Evolutionary conservation across 23 tunicate species (phyloP).

Genomic region (Trididemnum clinides): DNA sequence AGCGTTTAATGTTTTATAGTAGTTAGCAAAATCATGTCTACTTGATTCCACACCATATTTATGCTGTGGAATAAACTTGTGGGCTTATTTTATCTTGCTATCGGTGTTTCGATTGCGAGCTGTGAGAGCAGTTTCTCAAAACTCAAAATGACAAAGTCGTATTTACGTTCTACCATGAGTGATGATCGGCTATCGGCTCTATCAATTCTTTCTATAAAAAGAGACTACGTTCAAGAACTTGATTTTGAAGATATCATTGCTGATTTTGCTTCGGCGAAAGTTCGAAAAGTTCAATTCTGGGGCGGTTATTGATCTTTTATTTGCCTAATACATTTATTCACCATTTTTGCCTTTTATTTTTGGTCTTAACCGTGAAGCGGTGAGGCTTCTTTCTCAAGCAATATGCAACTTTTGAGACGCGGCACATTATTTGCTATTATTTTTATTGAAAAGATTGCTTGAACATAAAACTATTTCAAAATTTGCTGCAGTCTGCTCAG

Average conservation of each 20-base stretch:
- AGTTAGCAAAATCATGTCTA: no score
- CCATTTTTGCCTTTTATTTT: no score
- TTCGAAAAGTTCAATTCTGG: slow-evolving; percentile 25
- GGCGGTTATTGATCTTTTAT: neutral
- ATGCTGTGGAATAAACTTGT: no score
- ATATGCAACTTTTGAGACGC: neutral
- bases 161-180: slow-evolving; percentile 35
- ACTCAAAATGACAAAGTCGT: slow-evolving; percentile 30
- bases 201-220: slow-evolving; percentile 1
- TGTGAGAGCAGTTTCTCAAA: slow-evolving; percentile 23
- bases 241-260: slow-evolving; percentile 10
- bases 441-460: neutral
- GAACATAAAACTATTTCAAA: neutral
- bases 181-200: slow-evolving; percentile 12
- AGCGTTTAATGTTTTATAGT: no score
- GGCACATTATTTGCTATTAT: neutral
- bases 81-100: slow-evolving; percentile 10
- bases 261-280: no score
- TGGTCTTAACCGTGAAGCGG: no score
- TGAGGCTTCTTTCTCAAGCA: no score
- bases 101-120: slow-evolving; percentile 32
- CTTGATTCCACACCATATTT: no score
- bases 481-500: no score
- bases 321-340: no score
- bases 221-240: slow-evolving; percentile 14